These are phyloP conservation scores for Drosophila tropicalis DNA, from an alignment of 1,140 invertebrate genomes.

Conservation along the genomic window DNA sequence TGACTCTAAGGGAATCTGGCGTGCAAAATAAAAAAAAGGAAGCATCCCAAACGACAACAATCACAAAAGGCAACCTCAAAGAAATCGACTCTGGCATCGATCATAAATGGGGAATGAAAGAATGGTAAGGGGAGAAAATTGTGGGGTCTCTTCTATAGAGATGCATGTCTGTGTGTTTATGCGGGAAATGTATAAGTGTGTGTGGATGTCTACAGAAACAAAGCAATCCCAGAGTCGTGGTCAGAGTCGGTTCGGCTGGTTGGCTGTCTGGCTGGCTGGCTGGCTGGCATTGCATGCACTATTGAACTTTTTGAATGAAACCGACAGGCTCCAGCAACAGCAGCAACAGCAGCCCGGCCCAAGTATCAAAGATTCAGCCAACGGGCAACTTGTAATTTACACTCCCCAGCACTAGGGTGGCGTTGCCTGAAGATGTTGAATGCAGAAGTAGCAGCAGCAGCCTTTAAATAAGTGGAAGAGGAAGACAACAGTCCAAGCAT, in stretches of 20 bases:
- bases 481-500: slow-evolving; percentile 9
- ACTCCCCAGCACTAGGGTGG: slow-evolving; percentile 66
- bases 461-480: slow-evolving; percentile 14
- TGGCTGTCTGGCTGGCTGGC: slow-evolving; percentile 16
- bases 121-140: slow-evolving; percentile 21
- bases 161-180: slow-evolving; percentile 2
- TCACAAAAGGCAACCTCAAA: slow-evolving; percentile 53
- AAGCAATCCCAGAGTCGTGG: slow-evolving; percentile 34
- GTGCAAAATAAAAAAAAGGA: slow-evolving; percentile 51
- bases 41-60: slow-evolving; percentile 61
- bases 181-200: background rate
- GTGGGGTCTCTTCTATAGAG: background rate
- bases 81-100: slow-evolving; percentile 76
- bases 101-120: slow-evolving; percentile 58
- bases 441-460: slow-evolving; percentile 20
- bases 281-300: slow-evolving; percentile 72
- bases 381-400: slow-evolving; percentile 78
- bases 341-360: slow-evolving; percentile 25
- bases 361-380: slow-evolving; percentile 44
- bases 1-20: slow-evolving; percentile 65
- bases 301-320: slow-evolving; percentile 80
- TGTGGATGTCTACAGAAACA: slow-evolving; percentile 28
- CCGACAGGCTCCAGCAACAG: slow-evolving; percentile 61
- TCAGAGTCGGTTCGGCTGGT: slow-evolving; percentile 28
- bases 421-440: slow-evolving; percentile 48